phyloP scores from a whole-genome alignment of 2,113 vertebrate species.

The Condylura cristata region DNA sequence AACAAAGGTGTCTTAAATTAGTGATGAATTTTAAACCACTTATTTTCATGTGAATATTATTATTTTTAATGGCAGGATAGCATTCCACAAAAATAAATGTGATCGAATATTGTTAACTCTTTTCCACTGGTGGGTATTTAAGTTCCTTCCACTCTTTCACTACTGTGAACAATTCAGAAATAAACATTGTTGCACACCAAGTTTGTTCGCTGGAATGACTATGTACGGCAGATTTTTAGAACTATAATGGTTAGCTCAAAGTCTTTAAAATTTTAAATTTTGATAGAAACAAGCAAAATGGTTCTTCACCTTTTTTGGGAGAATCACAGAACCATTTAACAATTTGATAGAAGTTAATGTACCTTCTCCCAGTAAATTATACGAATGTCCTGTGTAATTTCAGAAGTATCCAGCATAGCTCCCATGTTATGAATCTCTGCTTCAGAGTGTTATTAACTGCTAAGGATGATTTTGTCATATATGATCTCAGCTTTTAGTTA shows the following conservation, averaged over 20 bases:
- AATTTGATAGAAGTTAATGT: neutral
- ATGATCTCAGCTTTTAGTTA: neutral
- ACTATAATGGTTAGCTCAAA: neutral
- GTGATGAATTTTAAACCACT: neutral
- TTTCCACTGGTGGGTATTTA: neutral
- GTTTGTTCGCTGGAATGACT: neutral
- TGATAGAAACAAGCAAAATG: neutral
- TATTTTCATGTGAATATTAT: neutral
- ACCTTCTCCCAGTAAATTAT: neutral
- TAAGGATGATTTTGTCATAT: conserved; percentile 16
- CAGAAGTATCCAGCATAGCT: neutral
- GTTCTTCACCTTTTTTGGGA: conserved; percentile 1
- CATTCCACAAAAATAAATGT: neutral
- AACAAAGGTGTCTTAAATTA: conserved; percentile 7
- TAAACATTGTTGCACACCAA: neutral
- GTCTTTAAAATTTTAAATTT: neutral
- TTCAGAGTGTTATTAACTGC: neutral
- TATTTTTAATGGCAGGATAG: neutral
- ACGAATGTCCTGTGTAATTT: neutral
- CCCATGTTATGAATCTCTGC: neutral
- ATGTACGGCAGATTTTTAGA: neutral
- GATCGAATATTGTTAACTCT: neutral
- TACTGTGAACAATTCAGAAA: neutral
- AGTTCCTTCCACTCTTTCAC: neutral
- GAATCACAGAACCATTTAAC: neutral